Base-by-base conservation (phyloP, 2,113 vertebrate species). In the Genyomyrus donnyi region DNA sequence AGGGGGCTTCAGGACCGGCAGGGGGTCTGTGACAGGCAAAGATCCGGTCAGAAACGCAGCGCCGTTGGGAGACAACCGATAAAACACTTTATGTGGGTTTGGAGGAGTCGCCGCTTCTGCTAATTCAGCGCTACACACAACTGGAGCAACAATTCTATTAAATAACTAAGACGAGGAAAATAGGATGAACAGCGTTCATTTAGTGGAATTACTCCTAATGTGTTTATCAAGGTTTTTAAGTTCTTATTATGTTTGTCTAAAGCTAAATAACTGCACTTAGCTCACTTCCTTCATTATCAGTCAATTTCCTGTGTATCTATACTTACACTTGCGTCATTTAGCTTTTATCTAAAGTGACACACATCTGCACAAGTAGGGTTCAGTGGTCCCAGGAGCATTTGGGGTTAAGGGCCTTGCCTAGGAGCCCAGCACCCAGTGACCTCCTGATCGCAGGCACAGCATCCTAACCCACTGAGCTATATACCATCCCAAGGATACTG, bases 1-100 rank as follows among this genome's bases (percentile, higher is more conserved):
- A 0, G 93, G 92, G 5, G 95, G 90, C 9, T 93, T 90, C 91
- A 99, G 92, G 31, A 94, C 94, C 0, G 96, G 97, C 0, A 97
- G 96, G 3, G 97, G 97, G 53, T 97, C 98, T 98, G 91, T 88
- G 88, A 5, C 24, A 27, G 89, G 88, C 85, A 89, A 92, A 91
- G 48, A 84, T 53, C 88, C 90, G 80, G 87, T 93, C 66, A 90
- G 39, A 5, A 10, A 77, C 2, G 19, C 8, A 5, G 35, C 39
- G 2, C 2, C 48, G 9, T 45, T 15, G 42, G 13, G 15, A 21
- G 19, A 80, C 5, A 2, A 27, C 58, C 8, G 9, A 31, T 17
- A 17, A 39, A 85, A n/a, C 6, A 19, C 42, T 24, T 46, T 3
- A 45, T 2, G 39, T 1, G 31, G 35, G 13, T 42, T 83, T 83